Percentiles rank a stretch among this genome's conserved stretches.
phyloP scores from a whole-genome alignment of 2,888 invertebrate species.

The Athalia cordata region DNA sequence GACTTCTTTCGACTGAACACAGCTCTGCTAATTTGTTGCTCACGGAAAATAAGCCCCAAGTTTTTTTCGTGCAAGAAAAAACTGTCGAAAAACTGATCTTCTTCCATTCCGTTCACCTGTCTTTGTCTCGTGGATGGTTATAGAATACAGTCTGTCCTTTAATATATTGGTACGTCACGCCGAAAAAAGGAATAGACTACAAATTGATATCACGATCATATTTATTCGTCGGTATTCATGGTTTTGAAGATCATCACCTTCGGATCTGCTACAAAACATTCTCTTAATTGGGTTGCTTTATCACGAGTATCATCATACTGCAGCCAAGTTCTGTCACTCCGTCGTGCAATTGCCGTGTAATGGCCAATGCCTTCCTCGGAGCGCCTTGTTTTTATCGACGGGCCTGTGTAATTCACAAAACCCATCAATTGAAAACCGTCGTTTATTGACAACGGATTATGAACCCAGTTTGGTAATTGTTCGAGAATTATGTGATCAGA shows the following conservation, averaged over 20 bases:
- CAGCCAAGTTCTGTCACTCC: constrained; percentile 8
- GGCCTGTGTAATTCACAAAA: constrained; percentile 17
- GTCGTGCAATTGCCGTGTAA: constrained; percentile 24
- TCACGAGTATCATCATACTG: constrained; percentile 23
- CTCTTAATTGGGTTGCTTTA: not conserved
- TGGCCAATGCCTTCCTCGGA: constrained; percentile 20
- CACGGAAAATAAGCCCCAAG: too few relatives aligned
- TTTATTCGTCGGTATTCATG: too few relatives aligned
- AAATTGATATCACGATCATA: too few relatives aligned
- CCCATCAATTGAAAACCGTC: constrained; percentile 12
- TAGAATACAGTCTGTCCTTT: too few relatives aligned
- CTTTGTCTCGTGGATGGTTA: too few relatives aligned
- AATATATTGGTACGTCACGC: too few relatives aligned
- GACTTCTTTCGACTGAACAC: too few relatives aligned
- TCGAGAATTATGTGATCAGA: not conserved
- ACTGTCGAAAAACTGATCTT: too few relatives aligned
- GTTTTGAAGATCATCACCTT: not conserved
- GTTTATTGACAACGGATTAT: constrained; percentile 18
- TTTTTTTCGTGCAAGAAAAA: too few relatives aligned
- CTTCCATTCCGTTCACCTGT: too few relatives aligned
- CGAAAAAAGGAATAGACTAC: too few relatives aligned
- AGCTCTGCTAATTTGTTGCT: too few relatives aligned
- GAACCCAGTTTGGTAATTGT: constrained; percentile 20
- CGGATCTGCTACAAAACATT: constrained; percentile 6
- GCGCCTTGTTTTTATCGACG: constrained; percentile 20